phyloP scores from a whole-genome alignment of 2,888 invertebrate species.

The Pecten maximus region DNA sequence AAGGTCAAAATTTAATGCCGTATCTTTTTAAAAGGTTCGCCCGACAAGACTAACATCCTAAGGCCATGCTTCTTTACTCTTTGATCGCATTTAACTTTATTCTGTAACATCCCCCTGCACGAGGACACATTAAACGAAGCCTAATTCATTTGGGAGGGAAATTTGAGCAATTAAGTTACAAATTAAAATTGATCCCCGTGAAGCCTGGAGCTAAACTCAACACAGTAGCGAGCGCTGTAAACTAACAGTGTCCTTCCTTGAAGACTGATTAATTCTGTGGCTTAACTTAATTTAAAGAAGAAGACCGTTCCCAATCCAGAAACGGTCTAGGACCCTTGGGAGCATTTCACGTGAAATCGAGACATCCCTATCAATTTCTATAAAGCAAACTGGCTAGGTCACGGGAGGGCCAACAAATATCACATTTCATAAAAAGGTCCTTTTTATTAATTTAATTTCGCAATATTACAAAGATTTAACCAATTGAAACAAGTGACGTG shows the following conservation, averaged over 20 bases:
- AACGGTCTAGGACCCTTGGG: conserved; percentile 42
- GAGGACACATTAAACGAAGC: conserved; percentile 13
- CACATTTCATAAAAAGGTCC: conserved; percentile 51
- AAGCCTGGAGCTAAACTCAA: conserved; percentile 4
- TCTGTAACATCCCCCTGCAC: conserved; percentile 9
- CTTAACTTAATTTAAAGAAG: conserved; percentile 51
- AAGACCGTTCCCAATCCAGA: conserved; percentile 42
- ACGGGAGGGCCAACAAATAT: conserved; percentile 52
- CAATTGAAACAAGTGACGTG: not conserved
- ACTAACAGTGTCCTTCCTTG: conserved; percentile 17
- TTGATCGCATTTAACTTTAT: conserved; percentile 20
- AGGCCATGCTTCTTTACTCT: not conserved
- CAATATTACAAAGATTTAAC: conserved; percentile 2
- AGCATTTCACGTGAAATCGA: conserved; percentile 53
- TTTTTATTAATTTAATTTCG: not conserved
- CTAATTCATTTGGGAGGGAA: conserved; percentile 29
- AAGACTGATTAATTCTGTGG: conserved; percentile 50
- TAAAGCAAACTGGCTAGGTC: conserved; percentile 47
- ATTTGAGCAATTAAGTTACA: conserved; percentile 32
- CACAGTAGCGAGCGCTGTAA: not conserved
- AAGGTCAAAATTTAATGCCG: conserved; percentile 11
- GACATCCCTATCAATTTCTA: conserved; percentile 56
- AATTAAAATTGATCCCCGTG: conserved; percentile 26
- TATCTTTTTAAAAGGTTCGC: conserved; percentile 18
- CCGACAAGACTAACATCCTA: not conserved